A percentile compares a stretch with the other conserved stretches of the same genome.
These are phyloP conservation scores for Drosophila hamatofila DNA, from an alignment of 2,888 invertebrate genomes.

Conservation along the genomic window DNA sequence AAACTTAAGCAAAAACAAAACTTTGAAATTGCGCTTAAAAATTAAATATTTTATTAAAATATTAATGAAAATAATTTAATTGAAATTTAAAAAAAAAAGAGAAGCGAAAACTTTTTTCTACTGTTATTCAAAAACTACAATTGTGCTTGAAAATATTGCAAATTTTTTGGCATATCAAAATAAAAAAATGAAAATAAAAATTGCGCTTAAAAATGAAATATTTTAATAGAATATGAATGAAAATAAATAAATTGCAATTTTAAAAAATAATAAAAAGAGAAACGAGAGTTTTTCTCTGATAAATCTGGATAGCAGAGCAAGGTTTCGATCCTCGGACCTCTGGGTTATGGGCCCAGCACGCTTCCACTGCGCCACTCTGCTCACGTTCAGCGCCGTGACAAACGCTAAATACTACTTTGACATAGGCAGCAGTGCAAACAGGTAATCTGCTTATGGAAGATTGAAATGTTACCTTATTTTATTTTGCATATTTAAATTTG, in stretches of 20 bases:
- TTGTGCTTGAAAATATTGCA: too few species aligned
- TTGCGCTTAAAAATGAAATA: neutral
- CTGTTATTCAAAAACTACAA: too few species aligned
- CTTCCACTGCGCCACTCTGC: constrained; percentile 66
- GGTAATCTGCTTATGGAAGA: neutral
- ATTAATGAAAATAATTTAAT: neutral
- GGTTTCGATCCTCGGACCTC: constrained; percentile 67
- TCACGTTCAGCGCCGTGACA: neutral
- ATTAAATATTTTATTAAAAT: neutral
- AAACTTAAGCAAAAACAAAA: too few species aligned
- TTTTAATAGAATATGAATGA: neutral
- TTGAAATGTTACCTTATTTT: constrained; percentile 9
- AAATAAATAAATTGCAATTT: neutral
- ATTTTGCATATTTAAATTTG: constrained; percentile 21
- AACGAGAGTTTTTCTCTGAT: neutral
- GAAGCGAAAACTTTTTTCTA: neutral
- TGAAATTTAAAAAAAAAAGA: constrained; percentile 5
- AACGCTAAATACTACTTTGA: neutral
- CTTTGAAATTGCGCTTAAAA: neutral
- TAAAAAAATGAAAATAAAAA: neutral
- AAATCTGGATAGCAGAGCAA: constrained; percentile 49
- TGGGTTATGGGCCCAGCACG: constrained; percentile 67
- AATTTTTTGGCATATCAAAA: too few species aligned
- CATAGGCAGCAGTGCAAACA: neutral
- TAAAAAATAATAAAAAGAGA: constrained; percentile 14